Evolutionary conservation across 2,888 invertebrate species (phyloP).

Genomic region (Drosophila kuntzei): DNA sequence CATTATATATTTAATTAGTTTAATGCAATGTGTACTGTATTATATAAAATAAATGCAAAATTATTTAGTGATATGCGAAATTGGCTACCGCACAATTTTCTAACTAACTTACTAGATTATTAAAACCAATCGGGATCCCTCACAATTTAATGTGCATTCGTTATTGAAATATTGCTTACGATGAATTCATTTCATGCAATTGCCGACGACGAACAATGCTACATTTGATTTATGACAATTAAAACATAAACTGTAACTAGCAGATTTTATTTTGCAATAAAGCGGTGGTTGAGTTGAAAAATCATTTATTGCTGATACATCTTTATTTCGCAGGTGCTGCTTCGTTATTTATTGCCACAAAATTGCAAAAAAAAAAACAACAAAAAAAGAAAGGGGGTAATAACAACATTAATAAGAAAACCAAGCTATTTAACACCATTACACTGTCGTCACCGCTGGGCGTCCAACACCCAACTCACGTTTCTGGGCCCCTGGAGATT

Average conservation of each 20-base stretch:
- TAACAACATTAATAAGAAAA: conserved; percentile 29
- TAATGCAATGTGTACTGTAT: conserved; percentile 79
- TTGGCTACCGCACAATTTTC: conserved; percentile 16
- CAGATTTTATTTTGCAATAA: conserved; percentile 15
- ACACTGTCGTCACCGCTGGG: conserved; percentile 25
- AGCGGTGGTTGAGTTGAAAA: conserved; percentile 8
- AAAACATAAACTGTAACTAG: conserved; percentile 9
- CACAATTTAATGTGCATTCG: conserved; percentile 1
- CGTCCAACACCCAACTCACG: conserved; percentile 11
- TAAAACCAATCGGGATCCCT: not conserved
- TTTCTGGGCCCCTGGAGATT: conserved; percentile 4
- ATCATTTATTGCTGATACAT: conserved; percentile 1
- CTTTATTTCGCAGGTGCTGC: conserved; percentile 20
- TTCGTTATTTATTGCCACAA: conserved; percentile 70
- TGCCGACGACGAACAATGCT: conserved; percentile 11
- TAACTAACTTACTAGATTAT: not conserved
- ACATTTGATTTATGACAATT: conserved; percentile 10
- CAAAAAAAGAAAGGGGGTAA: conserved; percentile 1
- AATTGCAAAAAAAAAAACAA: conserved; percentile 60
- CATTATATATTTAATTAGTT: conserved; percentile 77
- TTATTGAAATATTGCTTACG: conserved; percentile 1
- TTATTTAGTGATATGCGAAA: conserved; percentile 74
- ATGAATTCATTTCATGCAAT: not conserved
- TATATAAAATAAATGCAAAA: conserved; percentile 79
- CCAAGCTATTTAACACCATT: conserved; percentile 29